Percentiles rank a stretch among this genome's conserved stretches.
These are phyloP conservation scores for Diabrotica virgifera DNA, from an alignment of 1,140 invertebrate genomes.

Conservation along the genomic window DNA sequence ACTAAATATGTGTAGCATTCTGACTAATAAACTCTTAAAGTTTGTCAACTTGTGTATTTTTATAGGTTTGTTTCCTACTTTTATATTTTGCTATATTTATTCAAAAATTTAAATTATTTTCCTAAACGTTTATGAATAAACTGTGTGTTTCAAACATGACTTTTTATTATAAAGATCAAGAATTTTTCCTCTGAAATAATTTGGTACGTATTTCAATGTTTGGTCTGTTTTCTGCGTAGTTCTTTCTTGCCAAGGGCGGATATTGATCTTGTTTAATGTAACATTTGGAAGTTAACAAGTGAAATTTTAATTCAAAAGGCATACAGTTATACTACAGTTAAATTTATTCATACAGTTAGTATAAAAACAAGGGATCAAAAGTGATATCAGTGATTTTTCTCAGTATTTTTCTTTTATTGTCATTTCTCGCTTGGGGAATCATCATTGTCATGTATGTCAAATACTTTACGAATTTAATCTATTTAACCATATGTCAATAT, in stretches of 20 bases:
- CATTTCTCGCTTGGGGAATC: too few relatives aligned
- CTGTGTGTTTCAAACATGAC: neutral
- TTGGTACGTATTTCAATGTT: conserved; percentile 20
- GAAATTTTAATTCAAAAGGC: too few relatives aligned
- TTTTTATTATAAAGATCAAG: conserved; percentile 11
- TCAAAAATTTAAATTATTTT: conserved; percentile 11
- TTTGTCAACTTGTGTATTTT: neutral
- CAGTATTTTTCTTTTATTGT: too few relatives aligned
- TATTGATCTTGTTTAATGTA: neutral
- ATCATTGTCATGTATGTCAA: too few relatives aligned
- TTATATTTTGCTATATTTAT: conserved; percentile 3
- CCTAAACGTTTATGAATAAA: conserved; percentile 19
- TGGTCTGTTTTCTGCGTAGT: conserved; percentile 11
- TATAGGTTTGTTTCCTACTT: conserved; percentile 1
- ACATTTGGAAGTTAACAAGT: neutral
- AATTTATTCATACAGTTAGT: too few relatives aligned
- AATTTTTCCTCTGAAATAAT: conserved; percentile 15
- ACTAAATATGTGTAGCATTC: neutral
- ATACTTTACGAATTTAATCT: too few relatives aligned
- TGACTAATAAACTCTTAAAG: neutral
- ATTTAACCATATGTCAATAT: too few relatives aligned
- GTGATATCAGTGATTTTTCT: too few relatives aligned
- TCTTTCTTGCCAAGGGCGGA: neutral
- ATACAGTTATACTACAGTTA: too few relatives aligned
- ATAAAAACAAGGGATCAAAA: too few relatives aligned